Percentiles rank a stretch among this genome's conserved stretches.
Evolutionary conservation across 1,140 invertebrate species (phyloP).

Genomic region (Stegodyphus dumicola): DNA sequence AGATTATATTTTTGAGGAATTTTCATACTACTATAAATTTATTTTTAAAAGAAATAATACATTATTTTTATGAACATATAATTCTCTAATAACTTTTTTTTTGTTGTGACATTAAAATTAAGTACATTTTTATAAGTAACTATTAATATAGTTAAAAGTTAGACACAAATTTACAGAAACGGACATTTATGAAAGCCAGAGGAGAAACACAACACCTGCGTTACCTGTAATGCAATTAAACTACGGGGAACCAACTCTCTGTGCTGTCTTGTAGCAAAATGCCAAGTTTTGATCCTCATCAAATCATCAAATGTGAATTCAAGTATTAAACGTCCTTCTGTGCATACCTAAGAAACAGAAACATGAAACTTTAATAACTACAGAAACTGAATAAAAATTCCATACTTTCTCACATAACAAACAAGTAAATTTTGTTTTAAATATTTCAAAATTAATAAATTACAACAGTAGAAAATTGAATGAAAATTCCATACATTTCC

Average conservation of each 20-base stretch:
- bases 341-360: conserved; percentile 67
- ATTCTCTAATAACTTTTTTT: too few relatives aligned
- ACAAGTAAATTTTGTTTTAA: not conserved
- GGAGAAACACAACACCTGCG: not conserved
- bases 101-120: too few relatives aligned
- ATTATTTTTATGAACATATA: too few relatives aligned
- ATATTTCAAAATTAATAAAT: not conserved
- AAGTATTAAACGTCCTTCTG: conserved; percentile 94
- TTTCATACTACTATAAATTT: too few relatives aligned
- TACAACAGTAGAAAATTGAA: not conserved
- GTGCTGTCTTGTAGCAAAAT: conserved; percentile 92
- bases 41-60: too few relatives aligned
- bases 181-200: not conserved
- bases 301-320: conserved; percentile 99
- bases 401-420: not conserved
- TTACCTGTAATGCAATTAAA: conserved; percentile 70
- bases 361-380: not conserved
- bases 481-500: too few relatives aligned
- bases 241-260: conserved; percentile 89
- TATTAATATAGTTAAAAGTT: not conserved
- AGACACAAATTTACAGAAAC: not conserved
- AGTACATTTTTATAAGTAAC: too few relatives aligned
- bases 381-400: not conserved
- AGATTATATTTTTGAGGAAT: too few relatives aligned
- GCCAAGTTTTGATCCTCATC: conserved; percentile 99